A percentile compares a stretch with the other conserved stretches of the same genome.
Evolutionary conservation across 2,888 invertebrate species (phyloP).

Genomic region (Boloria selene): DNA sequence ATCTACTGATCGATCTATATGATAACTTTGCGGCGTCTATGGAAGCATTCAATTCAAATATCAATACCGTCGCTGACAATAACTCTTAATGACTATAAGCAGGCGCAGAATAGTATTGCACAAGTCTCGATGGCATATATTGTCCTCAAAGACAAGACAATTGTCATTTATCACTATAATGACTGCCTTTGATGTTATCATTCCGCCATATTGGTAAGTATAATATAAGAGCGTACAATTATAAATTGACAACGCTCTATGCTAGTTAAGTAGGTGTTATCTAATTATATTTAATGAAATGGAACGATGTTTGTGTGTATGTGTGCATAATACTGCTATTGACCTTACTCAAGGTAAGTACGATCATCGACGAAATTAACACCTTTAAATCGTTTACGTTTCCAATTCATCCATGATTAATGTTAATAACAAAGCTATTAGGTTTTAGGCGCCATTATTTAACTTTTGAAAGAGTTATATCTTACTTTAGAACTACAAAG

Average conservation of each 20-base stretch:
- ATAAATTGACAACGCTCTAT: conserved; percentile 60
- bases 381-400: conserved; percentile 53
- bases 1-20: conserved; percentile 67
- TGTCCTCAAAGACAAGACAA: conserved; percentile 75
- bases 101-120: conserved; percentile 75
- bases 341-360: conserved; percentile 66
- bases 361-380: conserved; percentile 65
- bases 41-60: conserved; percentile 79
- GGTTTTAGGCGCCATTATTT: conserved; percentile 19
- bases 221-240: conserved; percentile 54
- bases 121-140: conserved; percentile 73
- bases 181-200: conserved; percentile 79
- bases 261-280: conserved; percentile 47
- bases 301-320: conserved; percentile 38
- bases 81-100: conserved; percentile 75
- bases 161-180: conserved; percentile 78
- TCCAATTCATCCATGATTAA: conserved; percentile 24
- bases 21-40: conserved; percentile 65
- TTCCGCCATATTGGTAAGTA: conserved; percentile 54
- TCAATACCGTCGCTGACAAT: conserved; percentile 69
- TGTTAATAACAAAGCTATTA: conserved; percentile 17
- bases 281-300: conserved; percentile 46
- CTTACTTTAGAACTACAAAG: no score
- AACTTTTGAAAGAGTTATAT: neutral
- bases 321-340: conserved; percentile 55